Evolutionary conservation across 2,113 vertebrate genomes (phyloP), one percentile per base, ranked within the genome.

Genomic region (Picathartes gymnocephalus): DNA sequence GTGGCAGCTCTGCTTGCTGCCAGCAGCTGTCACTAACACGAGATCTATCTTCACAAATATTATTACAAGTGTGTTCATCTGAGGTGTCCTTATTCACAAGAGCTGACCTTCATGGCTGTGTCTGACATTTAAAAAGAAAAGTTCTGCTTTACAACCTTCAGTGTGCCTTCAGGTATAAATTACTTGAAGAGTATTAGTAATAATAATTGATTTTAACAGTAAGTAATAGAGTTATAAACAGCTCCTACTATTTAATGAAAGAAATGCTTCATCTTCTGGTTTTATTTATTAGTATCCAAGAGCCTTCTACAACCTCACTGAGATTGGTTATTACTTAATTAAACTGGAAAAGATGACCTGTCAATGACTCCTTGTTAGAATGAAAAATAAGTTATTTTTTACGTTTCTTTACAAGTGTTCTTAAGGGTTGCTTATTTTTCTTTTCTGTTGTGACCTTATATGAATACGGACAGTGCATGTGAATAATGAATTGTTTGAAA

Each of bases 181-280:
- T 96, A 97, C 74, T 92, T 66, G 58, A 60, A 81, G 60, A 94
- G 91, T 95, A 97, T 97, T 97, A 98, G 97, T 95, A 98, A 97
- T 97, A 98, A 97, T 97, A 97, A 98, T 97, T 97, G 96, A 98
- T 98, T 98, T 98, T 97, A 97, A 97, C 88, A 96, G 96, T 97
- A 98, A 97, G 96, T 97, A 98, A 97, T 89, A 97, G 95, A 98
- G 95, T 97, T 98, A 98, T 97, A 98, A 98, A 97, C 96, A 97
- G 95, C 89, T 97, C 84, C 76, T 25, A 77, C 82, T 95, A 91
- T 96, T 98, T 98, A 98, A 98, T 97, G 95, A 96, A 97, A 97
- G 86, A 97, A 98, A 97, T 95, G 88, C 84, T 95, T 97, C 94
- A 82, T 83, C 86, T 95, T 97, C 54, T 42, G 25, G 15, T 95